phyloP scores from a whole-genome alignment of 2,888 invertebrate species.

The Eupithecia centaureata region DNA sequence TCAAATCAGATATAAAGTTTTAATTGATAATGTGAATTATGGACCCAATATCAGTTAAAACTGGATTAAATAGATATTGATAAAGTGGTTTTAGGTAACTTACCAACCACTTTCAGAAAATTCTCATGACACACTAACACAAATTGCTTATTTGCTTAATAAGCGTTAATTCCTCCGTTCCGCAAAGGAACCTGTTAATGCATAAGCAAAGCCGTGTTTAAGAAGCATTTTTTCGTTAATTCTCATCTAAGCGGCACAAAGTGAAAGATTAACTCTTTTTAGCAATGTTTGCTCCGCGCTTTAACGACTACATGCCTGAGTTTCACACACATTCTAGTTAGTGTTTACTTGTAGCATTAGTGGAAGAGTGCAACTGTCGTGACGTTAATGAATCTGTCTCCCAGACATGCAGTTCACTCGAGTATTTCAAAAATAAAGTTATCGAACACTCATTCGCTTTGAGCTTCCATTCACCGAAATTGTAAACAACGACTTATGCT shows the following conservation, averaged over 20 bases:
- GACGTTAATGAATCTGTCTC: constrained; percentile 43
- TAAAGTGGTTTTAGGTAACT: background rate
- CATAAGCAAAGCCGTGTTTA: constrained; percentile 63
- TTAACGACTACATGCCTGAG: constrained; percentile 70
- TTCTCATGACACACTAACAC: constrained; percentile 65
- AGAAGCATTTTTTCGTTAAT: constrained; percentile 73
- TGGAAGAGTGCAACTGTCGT: constrained; percentile 69
- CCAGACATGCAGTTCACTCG: constrained; percentile 28
- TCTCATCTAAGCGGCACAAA: constrained; percentile 74
- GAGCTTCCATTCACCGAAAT: constrained; percentile 48
- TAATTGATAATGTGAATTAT: too few relatives aligned
- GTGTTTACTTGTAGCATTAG: constrained; percentile 71
- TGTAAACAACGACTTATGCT: constrained; percentile 61
- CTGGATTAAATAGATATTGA: background rate
- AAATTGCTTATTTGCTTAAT: constrained; percentile 49
- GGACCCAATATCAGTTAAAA: background rate
- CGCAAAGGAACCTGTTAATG: constrained; percentile 63
- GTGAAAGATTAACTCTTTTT: constrained; percentile 70
- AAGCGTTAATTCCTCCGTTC: constrained; percentile 58
- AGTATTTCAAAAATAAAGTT: constrained; percentile 31
- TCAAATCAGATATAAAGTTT: too few relatives aligned
- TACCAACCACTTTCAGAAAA: constrained; percentile 30
- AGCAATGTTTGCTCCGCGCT: constrained; percentile 64
- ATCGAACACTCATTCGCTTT: constrained; percentile 40
- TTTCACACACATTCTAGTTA: constrained; percentile 72